phyloP scores from a whole-genome alignment of 2,797 vertebrate genomes.

The Tragopan temminckii region DNA sequence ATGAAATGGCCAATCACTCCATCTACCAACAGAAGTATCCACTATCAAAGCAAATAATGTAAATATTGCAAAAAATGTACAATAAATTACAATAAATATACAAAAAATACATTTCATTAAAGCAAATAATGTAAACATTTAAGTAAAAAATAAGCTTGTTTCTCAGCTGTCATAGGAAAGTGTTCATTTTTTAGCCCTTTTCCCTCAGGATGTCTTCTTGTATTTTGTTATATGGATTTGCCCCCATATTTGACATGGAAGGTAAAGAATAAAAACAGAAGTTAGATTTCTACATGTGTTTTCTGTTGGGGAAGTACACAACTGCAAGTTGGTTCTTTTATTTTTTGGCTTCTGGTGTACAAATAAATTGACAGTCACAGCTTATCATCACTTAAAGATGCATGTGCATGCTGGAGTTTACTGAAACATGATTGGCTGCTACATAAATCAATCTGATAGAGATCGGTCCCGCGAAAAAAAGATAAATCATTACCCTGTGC shows the following conservation, averaged over 20 bases:
- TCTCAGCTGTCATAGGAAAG: constrained; percentile 69
- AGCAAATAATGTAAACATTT: constrained; percentile 77
- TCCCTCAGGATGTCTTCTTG: neutral
- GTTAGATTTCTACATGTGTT: constrained; percentile 28
- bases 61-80: constrained; percentile 56
- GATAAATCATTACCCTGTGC: constrained; percentile 97
- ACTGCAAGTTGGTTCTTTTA: neutral
- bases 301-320: neutral
- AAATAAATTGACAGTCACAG: constrained; percentile 91
- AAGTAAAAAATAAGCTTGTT: constrained; percentile 69
- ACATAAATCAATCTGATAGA: constrained; percentile 99
- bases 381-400: constrained; percentile 98
- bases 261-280: constrained; percentile 29
- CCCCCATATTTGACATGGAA: constrained; percentile 28
- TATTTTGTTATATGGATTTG: constrained; percentile 45
- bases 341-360: constrained; percentile 72
- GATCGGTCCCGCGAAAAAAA: constrained; percentile 94
- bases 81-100: neutral
- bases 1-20: constrained; percentile 83
- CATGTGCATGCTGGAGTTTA: constrained; percentile 93
- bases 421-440: constrained; percentile 97
- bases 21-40: constrained; percentile 80
- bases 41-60: constrained; percentile 85
- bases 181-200: constrained; percentile 8
- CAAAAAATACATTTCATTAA: constrained; percentile 73